Conservation (phyloP, 2,888 invertebrate species). For the Vannuccia rotundouncinata region DNA sequence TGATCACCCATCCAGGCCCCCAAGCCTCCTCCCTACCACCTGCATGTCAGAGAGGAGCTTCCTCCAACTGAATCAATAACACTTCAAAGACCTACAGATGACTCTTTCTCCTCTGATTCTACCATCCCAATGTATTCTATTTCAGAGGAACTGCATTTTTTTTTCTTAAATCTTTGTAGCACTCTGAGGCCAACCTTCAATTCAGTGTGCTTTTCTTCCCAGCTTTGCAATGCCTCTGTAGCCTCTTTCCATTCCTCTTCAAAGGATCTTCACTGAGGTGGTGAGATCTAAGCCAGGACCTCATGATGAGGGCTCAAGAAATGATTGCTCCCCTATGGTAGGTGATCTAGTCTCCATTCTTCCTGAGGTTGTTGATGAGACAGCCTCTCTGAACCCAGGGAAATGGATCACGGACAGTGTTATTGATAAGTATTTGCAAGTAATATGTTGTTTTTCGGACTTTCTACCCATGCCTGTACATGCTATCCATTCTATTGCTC, state of each 20-base stretch:
- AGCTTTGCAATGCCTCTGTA: background rate
- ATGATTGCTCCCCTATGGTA: too few species aligned
- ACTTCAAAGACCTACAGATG: too few species aligned
- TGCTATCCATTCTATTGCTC: background rate
- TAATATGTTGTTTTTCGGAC: background rate
- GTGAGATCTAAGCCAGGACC: background rate
- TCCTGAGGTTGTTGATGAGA: background rate
- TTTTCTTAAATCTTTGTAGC: too few species aligned
- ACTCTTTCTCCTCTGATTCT: background rate
- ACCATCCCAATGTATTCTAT: too few species aligned
- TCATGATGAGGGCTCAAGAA: too few species aligned
- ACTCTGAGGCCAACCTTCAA: too few species aligned
- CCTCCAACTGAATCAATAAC: background rate
- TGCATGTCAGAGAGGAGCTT: background rate
- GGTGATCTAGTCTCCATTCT: background rate
- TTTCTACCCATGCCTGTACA: background rate
- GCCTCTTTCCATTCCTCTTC: background rate
- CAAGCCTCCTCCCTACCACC: background rate
- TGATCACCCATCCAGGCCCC: too few species aligned
- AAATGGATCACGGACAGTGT: background rate
- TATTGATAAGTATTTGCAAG: background rate
- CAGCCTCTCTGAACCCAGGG: background rate
- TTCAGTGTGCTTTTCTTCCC: too few species aligned
- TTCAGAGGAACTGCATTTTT: too few species aligned
- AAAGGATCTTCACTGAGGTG: background rate